Conservation (phyloP, 2,113 vertebrate species). For the Mellivora capensis region DNA sequence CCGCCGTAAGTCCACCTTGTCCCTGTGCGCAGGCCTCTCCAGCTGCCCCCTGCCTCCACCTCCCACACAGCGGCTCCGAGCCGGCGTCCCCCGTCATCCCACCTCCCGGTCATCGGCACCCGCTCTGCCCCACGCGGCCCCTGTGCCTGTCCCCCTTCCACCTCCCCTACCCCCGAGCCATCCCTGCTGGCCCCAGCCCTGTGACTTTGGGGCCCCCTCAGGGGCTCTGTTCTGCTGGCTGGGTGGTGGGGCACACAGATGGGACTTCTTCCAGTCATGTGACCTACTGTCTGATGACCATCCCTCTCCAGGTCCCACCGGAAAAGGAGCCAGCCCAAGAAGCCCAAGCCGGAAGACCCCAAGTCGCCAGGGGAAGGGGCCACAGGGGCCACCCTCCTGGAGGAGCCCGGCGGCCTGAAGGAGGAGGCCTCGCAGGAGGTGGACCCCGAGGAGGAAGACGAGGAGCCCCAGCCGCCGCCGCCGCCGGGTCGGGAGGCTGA, state of each 20-base stretch:
- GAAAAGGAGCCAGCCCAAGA: slow-evolving; percentile 90
- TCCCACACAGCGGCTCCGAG: neutral
- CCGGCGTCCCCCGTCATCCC: neutral
- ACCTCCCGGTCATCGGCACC: neutral
- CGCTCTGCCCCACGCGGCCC: too few species aligned
- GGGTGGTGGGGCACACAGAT: neutral
- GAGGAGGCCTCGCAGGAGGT: slow-evolving; percentile 82
- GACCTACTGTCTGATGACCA: neutral
- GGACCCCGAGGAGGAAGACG: slow-evolving; percentile 81
- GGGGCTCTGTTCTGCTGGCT: neutral
- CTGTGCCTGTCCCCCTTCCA: too few species aligned
- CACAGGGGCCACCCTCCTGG: slow-evolving; percentile 83
- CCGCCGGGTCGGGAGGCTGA: slow-evolving; percentile 63
- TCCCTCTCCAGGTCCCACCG: slow-evolving; percentile 87
- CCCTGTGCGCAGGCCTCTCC: neutral
- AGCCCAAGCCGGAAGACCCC: slow-evolving; percentile 93
- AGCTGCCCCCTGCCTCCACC: neutral
- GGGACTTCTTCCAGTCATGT: neutral
- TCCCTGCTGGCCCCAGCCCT: neutral
- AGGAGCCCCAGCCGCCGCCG: neutral
- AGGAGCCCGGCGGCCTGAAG: slow-evolving; percentile 82
- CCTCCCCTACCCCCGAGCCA: neutral
- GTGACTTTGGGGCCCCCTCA: neutral
- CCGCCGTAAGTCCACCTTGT: slow-evolving; percentile 66
- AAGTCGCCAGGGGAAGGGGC: slow-evolving; percentile 87